Conservation (phyloP, 2,113 vertebrate species). For the Xenopus borealis region DNA sequence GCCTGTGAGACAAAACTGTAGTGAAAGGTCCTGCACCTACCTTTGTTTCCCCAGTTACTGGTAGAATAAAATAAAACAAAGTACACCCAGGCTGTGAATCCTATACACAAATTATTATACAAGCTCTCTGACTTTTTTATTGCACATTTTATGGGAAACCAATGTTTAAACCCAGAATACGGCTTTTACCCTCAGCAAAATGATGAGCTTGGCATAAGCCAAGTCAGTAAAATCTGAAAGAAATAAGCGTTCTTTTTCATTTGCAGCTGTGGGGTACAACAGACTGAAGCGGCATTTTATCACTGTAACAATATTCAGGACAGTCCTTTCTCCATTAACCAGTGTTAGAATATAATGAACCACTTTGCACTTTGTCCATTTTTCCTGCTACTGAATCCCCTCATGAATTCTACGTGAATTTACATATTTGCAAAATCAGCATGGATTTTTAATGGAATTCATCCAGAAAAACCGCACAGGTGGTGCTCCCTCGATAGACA, state of each 20-base stretch:
- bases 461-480: neutral
- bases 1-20: neutral
- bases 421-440: conserved; percentile 27
- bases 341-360: conserved; percentile 42
- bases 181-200: conserved; percentile 4
- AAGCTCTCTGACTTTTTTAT: neutral
- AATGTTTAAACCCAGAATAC: neutral
- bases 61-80: no score
- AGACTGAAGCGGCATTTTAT: conserved; percentile 33
- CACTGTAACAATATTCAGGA: conserved; percentile 26
- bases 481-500: no score
- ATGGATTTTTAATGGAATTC: neutral
- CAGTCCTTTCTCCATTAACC: conserved; percentile 20
- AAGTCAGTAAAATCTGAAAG: conserved; percentile 34
- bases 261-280: conserved; percentile 31
- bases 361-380: conserved; percentile 40
- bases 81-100: no score
- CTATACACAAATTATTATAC: no score
- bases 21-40: no score
- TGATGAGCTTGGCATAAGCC: neutral
- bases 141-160: neutral
- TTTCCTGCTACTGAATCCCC: conserved; percentile 24
- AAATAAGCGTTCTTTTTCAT: conserved; percentile 38
- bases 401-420: conserved; percentile 15
- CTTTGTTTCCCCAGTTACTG: no score